Conservation (phyloP, 2,888 invertebrate species). For the Lycocerus yunnanus region DNA sequence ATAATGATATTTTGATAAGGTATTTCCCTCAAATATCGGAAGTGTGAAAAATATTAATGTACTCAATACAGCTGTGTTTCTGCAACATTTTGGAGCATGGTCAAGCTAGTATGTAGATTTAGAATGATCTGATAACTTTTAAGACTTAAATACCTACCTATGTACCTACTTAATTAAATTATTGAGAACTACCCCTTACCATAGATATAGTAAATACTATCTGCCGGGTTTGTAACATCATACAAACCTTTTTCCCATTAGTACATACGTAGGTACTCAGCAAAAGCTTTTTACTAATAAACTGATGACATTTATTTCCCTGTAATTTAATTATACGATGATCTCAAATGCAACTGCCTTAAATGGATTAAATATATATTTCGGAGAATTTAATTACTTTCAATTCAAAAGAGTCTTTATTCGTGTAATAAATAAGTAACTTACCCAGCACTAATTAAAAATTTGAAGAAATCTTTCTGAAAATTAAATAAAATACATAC, state of each 20-base stretch:
- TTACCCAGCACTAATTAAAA: neutral
- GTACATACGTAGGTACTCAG: neutral
- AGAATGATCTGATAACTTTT: too few species aligned
- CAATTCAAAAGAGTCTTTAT: neutral
- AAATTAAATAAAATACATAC: neutral
- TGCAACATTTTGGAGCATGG: too few species aligned
- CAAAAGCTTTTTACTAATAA: neutral
- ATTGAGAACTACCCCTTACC: too few species aligned
- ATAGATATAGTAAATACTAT: too few species aligned
- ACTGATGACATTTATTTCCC: neutral
- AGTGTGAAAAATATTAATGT: too few species aligned
- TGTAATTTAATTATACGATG: neutral
- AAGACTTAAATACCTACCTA: too few species aligned
- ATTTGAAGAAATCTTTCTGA: neutral
- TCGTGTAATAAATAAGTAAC: neutral
- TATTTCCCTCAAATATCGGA: too few species aligned
- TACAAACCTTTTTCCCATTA: neutral
- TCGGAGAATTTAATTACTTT: neutral
- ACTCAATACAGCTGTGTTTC: too few species aligned
- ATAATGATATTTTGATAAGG: too few species aligned
- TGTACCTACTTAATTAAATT: too few species aligned
- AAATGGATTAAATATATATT: neutral
- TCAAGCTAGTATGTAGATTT: too few species aligned
- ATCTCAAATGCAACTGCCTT: neutral
- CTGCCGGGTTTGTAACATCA: neutral